Percentiles rank a stretch among this genome's conserved stretches.
Evolutionary conservation across 2,888 invertebrate species (phyloP).

Genomic region (Xanthia icteritia): DNA sequence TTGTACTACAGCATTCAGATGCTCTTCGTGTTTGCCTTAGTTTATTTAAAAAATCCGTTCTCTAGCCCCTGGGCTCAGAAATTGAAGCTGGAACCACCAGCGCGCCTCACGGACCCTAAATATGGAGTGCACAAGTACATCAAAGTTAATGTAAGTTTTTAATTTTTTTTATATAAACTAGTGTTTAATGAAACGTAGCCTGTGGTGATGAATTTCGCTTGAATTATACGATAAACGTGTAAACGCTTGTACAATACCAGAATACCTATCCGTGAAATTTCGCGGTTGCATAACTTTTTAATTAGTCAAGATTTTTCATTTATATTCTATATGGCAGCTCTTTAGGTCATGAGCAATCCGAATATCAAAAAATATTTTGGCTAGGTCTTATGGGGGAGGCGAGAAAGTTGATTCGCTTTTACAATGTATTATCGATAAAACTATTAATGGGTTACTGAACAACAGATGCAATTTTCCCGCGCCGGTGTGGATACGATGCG

Average conservation of each 20-base stretch:
- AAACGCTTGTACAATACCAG: neutral
- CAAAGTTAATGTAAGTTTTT: constrained; percentile 87
- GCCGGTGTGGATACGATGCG: neutral
- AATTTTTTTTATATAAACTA: neutral
- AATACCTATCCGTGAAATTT: too few species aligned
- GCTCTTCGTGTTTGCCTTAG: constrained; percentile 73
- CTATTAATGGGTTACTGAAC: neutral
- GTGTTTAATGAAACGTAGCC: neutral
- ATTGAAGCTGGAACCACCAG: constrained; percentile 85
- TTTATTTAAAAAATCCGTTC: constrained; percentile 79
- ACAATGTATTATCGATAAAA: neutral
- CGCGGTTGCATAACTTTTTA: too few species aligned
- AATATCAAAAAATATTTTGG: too few species aligned
- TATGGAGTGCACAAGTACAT: constrained; percentile 89
- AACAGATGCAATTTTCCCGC: constrained; percentile 30
- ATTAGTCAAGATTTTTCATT: too few species aligned
- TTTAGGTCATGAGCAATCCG: too few species aligned
- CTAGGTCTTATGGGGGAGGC: too few species aligned
- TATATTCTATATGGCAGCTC: too few species aligned
- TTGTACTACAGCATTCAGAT: constrained; percentile 71
- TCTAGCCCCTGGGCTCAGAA: constrained; percentile 78
- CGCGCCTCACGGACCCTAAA: constrained; percentile 85
- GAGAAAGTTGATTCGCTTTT: too few species aligned
- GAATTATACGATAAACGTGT: constrained; percentile 9
- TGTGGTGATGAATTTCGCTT: neutral